phyloP scores from a whole-genome alignment of 2,888 invertebrate species.

The Galeruca laticollis region DNA sequence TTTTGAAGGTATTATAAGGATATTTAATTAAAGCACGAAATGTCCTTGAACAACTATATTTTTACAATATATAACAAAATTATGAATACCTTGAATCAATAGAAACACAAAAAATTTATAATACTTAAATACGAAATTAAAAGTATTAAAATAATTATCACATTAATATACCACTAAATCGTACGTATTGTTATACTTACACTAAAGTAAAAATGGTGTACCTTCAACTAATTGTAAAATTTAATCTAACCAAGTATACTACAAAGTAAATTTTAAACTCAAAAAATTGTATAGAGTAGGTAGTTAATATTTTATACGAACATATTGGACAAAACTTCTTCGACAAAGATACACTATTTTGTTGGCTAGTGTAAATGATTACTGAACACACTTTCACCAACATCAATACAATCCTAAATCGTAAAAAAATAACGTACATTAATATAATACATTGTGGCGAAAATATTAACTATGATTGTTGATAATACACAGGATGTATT shows the following conservation, averaged over 20 bases:
- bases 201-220: not conserved
- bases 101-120: slow-evolving; percentile 10
- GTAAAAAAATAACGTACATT: not conserved
- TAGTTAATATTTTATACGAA: too few relatives aligned
- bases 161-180: slow-evolving; percentile 41
- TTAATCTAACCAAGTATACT: too few relatives aligned
- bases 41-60: slow-evolving; percentile 26
- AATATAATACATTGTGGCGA: not conserved
- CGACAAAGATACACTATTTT: not conserved
- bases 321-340: too few relatives aligned
- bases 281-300: too few relatives aligned
- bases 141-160: slow-evolving; percentile 37
- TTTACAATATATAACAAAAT: slow-evolving; percentile 32
- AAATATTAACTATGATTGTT: not conserved
- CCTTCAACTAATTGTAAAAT: not conserved
- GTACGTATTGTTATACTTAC: slow-evolving; percentile 27
- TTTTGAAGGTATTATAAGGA: too few relatives aligned
- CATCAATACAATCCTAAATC: not conserved
- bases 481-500: not conserved
- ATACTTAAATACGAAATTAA: not conserved
- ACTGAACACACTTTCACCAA: not conserved
- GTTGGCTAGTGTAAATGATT: not conserved
- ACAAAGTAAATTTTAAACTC: too few relatives aligned
- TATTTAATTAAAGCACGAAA: not conserved
- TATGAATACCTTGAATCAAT: slow-evolving; percentile 20